phyloP scores from a whole-genome alignment of 2,797 vertebrate genomes.

The Melanitta fusca region DNA sequence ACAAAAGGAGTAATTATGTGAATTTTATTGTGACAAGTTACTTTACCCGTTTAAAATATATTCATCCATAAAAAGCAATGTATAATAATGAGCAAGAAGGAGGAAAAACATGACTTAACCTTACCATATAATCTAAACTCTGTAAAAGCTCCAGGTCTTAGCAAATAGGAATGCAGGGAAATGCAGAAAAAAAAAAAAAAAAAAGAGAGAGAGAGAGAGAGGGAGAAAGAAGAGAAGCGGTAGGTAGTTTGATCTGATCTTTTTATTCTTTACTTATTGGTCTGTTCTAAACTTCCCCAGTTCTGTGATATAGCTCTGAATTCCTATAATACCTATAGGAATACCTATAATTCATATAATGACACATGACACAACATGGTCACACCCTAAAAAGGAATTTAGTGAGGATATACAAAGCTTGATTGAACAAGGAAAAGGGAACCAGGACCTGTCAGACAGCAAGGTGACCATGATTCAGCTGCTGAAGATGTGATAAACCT shows the following conservation, averaged over 20 bases:
- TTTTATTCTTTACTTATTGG: neutral
- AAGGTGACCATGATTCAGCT: neutral
- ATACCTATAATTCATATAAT: neutral
- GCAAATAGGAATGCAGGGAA: neutral
- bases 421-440: neutral
- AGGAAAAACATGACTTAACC: neutral
- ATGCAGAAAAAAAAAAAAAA: neutral
- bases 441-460: rapidly evolving
- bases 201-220: neutral
- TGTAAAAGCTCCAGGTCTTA: neutral
- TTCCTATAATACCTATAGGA: neutral
- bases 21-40: neutral
- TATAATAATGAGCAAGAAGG: neutral
- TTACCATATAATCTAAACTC: neutral
- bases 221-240: neutral
- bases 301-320: neutral
- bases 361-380: neutral
- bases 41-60: neutral
- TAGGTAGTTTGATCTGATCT: neutral
- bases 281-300: neutral
- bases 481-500: neutral
- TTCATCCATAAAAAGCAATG: rapidly evolving
- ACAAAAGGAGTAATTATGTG: neutral
- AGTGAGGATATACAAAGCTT: neutral
- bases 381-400: neutral